Evolutionary conservation across 1,140 invertebrate species (phyloP).

Genomic region (Luehdorfia chinensis): DNA sequence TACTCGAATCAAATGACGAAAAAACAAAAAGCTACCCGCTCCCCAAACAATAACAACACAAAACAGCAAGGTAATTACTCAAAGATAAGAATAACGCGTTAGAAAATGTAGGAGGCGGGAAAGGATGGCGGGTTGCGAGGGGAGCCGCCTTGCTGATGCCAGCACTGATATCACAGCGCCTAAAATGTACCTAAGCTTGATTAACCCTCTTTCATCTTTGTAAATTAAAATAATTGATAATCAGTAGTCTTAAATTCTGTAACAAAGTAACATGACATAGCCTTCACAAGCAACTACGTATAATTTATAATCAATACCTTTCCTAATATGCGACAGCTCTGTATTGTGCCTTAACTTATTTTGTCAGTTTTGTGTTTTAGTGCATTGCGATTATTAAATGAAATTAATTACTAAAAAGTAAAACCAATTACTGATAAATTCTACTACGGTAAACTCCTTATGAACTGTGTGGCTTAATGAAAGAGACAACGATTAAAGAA

Average conservation of each 20-base stretch:
- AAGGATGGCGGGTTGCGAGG: constrained; percentile 24
- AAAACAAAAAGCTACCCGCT: constrained; percentile 27
- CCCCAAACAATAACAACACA: constrained; percentile 41
- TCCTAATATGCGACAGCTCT: too few relatives aligned
- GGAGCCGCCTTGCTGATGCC: constrained; percentile 18
- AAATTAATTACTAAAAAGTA: too few relatives aligned
- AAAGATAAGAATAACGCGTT: constrained; percentile 59
- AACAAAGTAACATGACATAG: too few relatives aligned
- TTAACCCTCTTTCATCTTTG: constrained; percentile 16
- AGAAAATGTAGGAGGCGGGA: constrained; percentile 27
- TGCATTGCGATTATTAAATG: too few relatives aligned
- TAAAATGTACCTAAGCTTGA: constrained; percentile 18
- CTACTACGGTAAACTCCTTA: too few relatives aligned
- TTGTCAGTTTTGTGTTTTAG: too few relatives aligned
- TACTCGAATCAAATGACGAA: constrained; percentile 1
- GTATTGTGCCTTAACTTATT: too few relatives aligned
- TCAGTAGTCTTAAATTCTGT: not conserved
- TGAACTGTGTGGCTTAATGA: too few relatives aligned
- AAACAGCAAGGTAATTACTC: constrained; percentile 53
- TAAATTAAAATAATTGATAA: constrained; percentile 15
- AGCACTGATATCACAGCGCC: constrained; percentile 24
- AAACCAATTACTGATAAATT: too few relatives aligned
- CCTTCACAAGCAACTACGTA: too few relatives aligned
- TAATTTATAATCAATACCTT: too few relatives aligned
- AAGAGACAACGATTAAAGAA: too few relatives aligned